A percentile compares a stretch with the other conserved stretches of the same genome.
Conservation (phyloP, 1,140 invertebrate genomes). For the Drosophila persimilis region DNA sequence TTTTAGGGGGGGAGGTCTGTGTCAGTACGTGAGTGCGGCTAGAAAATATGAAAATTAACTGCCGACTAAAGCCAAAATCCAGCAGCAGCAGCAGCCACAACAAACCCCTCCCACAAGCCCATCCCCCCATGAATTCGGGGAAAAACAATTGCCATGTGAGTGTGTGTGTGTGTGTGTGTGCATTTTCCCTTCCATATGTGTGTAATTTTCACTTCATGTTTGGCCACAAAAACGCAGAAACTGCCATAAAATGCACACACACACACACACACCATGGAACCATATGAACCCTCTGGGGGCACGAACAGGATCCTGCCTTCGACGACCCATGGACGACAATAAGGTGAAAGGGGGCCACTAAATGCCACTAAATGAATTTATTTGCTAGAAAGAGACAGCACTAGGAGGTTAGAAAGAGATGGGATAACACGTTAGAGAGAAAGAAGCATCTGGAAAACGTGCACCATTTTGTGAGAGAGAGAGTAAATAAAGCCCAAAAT, state of each 20-base stretch:
- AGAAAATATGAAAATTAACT: conserved; percentile 82
- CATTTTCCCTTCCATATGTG: conserved; percentile 58
- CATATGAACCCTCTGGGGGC: conserved; percentile 8
- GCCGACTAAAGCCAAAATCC: conserved; percentile 78
- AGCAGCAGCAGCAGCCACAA: conserved; percentile 42
- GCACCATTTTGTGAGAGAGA: conserved; percentile 63
- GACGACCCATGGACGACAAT: conserved; percentile 56
- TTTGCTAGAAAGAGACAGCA: conserved; percentile 51
- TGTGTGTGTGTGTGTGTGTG: conserved; percentile 49
- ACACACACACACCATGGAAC: conserved; percentile 7
- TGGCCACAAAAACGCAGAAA: conserved; percentile 77
- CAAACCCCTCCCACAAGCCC: conserved; percentile 3
- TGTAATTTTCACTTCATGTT: conserved; percentile 81
- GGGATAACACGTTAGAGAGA: conserved; percentile 2
- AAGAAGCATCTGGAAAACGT: conserved; percentile 48
- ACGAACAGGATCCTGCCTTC: conserved; percentile 35
- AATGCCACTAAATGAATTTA: conserved; percentile 82
- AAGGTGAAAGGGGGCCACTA: conserved; percentile 78
- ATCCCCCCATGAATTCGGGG: conserved; percentile 7
- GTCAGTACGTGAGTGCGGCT: conserved; percentile 51
- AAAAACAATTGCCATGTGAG: conserved; percentile 69
- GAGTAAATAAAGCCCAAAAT: conserved; percentile 77
- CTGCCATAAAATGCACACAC: conserved; percentile 80
- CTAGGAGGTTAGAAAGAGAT: not conserved
- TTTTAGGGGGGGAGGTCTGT: not conserved